Conservation (phyloP, 92 coral and sea anemone species). For the Zoanthus gigantus region DNA sequence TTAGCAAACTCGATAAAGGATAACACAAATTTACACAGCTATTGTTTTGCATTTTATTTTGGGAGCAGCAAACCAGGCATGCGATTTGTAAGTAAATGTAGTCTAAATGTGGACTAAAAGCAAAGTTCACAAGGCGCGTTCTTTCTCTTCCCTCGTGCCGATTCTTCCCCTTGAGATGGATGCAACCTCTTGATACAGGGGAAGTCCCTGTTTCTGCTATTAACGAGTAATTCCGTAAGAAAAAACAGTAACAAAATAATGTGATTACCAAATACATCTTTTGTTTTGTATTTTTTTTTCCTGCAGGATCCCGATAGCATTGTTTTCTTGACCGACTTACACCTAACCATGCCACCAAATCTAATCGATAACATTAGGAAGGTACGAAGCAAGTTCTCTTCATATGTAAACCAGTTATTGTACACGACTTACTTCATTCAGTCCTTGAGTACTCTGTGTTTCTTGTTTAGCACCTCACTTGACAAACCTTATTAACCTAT, state of each 20-base stretch:
- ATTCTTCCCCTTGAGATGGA: no score
- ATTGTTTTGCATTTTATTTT: no score
- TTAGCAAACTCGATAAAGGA: no score
- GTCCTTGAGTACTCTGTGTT: neutral
- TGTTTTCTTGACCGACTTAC: conserved; percentile 39
- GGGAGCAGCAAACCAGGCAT: no score
- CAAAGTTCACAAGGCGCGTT: neutral
- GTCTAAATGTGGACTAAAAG: no score
- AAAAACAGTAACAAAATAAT: neutral
- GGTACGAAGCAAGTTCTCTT: neutral
- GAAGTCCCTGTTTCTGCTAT: no score
- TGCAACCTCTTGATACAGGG: no score
- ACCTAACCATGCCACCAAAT: conserved; percentile 34
- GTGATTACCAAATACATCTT: neutral
- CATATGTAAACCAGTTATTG: neutral
- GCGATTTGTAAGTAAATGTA: no score
- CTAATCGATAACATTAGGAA: conserved; percentile 37
- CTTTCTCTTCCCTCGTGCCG: neutral
- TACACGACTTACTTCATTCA: neutral
- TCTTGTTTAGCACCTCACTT: neutral
- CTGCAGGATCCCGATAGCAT: conserved; percentile 36
- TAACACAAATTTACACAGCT: no score
- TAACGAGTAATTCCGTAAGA: no score
- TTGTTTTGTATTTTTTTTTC: neutral
- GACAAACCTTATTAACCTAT: neutral